These are phyloP conservation scores for Spilogale gracilis DNA, from an alignment of 2,113 vertebrate genomes.

Conservation along the genomic window DNA sequence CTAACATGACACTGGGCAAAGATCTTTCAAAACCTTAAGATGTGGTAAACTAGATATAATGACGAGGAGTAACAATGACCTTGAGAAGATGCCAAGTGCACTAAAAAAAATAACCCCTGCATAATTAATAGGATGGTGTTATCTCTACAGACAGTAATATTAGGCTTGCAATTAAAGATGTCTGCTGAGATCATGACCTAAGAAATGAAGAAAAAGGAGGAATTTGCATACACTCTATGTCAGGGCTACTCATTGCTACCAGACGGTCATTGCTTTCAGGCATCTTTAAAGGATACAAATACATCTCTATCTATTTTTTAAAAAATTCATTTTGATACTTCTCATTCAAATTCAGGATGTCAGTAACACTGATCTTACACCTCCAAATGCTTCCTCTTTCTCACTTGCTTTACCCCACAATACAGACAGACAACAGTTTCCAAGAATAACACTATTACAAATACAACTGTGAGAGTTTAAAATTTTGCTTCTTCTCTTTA, in stretches of 20 bases:
- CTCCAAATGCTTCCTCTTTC: background rate
- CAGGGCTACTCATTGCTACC: background rate
- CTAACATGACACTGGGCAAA: background rate
- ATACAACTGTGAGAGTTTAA: background rate
- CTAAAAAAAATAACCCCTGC: conserved; percentile 10
- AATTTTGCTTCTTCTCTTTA: background rate
- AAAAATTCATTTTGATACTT: background rate
- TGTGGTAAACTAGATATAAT: background rate
- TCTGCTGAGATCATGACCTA: background rate
- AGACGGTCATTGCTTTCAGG: background rate
- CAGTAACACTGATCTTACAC: background rate
- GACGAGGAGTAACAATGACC: conserved; percentile 26
- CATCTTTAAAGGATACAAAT: background rate
- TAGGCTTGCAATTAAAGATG: background rate
- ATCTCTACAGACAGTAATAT: conserved; percentile 20
- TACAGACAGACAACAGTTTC: background rate
- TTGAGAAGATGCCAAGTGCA: conserved; percentile 45
- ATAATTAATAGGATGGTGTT: conserved; percentile 57
- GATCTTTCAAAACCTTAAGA: conserved; percentile 28
- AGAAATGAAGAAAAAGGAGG: background rate
- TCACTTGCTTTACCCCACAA: background rate
- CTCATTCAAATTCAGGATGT: background rate
- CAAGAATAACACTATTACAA: background rate
- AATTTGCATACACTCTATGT: background rate
- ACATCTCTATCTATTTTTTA: background rate